A percentile compares a stretch with the other conserved stretches of the same genome.
Evolutionary conservation across 1,140 invertebrate genomes (phyloP).

Genomic region (Eulimnadia texana): DNA sequence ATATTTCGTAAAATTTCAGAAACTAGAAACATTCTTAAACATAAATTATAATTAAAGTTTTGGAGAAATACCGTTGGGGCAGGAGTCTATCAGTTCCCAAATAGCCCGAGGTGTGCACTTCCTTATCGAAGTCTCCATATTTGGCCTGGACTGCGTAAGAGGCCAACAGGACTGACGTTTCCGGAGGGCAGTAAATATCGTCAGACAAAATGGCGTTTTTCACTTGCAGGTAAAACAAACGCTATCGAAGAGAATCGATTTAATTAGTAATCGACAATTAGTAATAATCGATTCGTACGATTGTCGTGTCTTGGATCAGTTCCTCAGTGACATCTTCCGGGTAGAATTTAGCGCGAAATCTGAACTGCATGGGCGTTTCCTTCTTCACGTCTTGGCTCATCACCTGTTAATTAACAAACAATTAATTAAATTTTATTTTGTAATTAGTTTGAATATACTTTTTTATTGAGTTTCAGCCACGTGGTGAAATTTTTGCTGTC

Average conservation of each 20-base stretch:
- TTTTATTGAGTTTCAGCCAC: slow-evolving; percentile 99
- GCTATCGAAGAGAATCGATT: slow-evolving; percentile 28
- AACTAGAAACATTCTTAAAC: too few species aligned
- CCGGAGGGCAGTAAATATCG: slow-evolving; percentile 97
- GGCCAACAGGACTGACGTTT: slow-evolving; percentile 91
- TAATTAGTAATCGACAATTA: too few species aligned
- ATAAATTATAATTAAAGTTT: too few species aligned
- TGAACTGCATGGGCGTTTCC: slow-evolving; percentile 93
- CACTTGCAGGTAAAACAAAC: slow-evolving; percentile 96
- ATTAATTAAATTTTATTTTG: background rate
- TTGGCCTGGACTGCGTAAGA: slow-evolving; percentile 97
- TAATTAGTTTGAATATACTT: too few species aligned
- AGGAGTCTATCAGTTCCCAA: slow-evolving; percentile 80
- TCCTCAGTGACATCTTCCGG: slow-evolving; percentile 98
- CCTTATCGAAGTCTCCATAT: slow-evolving; percentile 76
- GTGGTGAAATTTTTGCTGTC: slow-evolving; percentile 94
- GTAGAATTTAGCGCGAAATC: slow-evolving; percentile 99
- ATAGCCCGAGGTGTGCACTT: slow-evolving; percentile 60
- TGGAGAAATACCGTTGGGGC: slow-evolving; percentile 66
- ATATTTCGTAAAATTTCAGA: too few species aligned
- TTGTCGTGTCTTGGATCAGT: slow-evolving; percentile 95
- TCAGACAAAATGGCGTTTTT: slow-evolving; percentile 94
- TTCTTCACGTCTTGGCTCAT: slow-evolving; percentile 94
- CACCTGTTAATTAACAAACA: slow-evolving; percentile 44
- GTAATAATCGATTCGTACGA: too few species aligned